phyloP scores from a whole-genome alignment of 2,888 invertebrate genomes.

The Platycheirus albimanus region DNA sequence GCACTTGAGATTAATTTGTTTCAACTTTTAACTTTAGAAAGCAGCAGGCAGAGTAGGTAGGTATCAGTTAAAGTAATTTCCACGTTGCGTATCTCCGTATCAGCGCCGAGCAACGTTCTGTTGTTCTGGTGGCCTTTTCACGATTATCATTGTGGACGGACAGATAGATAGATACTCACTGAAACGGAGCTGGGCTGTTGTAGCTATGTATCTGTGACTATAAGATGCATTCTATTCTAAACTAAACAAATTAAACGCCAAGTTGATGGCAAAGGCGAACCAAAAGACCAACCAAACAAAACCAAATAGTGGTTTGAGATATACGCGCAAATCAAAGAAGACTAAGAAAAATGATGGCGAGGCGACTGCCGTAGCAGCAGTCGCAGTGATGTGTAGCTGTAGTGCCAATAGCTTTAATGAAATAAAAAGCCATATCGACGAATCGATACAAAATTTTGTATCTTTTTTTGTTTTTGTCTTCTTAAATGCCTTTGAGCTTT shows the following conservation, averaged over 20 bases:
- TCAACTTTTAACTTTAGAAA: no score
- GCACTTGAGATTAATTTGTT: no score
- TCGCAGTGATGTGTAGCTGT: background rate
- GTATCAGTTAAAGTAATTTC: conserved; percentile 23
- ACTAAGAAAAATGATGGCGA: no score
- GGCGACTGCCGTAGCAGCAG: no score
- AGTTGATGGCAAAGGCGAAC: conserved; percentile 21
- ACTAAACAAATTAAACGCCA: no score
- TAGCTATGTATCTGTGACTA: background rate
- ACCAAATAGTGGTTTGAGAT: no score
- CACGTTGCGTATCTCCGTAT: conserved; percentile 61
- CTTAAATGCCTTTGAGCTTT: conserved; percentile 35
- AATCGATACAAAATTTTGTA: background rate
- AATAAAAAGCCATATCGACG: conserved; percentile 33
- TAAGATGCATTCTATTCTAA: conserved; percentile 51
- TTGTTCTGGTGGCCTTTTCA: conserved; percentile 24
- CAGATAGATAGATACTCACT: conserved; percentile 64
- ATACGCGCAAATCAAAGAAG: conserved; percentile 38
- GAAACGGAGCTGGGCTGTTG: no score
- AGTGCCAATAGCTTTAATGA: background rate
- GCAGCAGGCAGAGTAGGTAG: no score
- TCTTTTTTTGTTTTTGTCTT: no score
- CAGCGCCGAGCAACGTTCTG: conserved; percentile 19
- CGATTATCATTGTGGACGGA: conserved; percentile 57
- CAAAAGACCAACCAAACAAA: background rate